A percentile compares a stretch with the other conserved stretches of the same genome.
phyloP scores from a whole-genome alignment of 2,113 vertebrate species.

The Lampris megalopsis region DNA sequence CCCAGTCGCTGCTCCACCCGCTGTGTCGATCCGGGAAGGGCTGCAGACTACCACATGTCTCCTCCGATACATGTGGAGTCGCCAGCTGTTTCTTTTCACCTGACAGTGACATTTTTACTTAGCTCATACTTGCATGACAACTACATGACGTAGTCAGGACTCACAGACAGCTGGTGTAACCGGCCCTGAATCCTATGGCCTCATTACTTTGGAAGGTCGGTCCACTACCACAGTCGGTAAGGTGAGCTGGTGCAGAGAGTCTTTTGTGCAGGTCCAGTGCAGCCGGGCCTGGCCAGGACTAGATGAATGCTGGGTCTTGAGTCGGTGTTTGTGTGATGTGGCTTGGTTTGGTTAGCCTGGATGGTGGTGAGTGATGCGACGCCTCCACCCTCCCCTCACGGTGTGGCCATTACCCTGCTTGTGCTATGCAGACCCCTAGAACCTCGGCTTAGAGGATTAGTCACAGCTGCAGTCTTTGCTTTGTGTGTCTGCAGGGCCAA shows the following conservation, averaged over 20 bases:
- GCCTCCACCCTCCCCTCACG: slow-evolving; percentile 50
- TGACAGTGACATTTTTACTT: too few species aligned
- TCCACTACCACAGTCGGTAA: slow-evolving; percentile 18
- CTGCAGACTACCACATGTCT: too few species aligned
- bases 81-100: too few species aligned
- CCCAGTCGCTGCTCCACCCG: too few species aligned
- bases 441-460: background rate
- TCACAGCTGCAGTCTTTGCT: slow-evolving; percentile 2
- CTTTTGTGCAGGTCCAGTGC: slow-evolving; percentile 25
- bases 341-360: slow-evolving; percentile 63
- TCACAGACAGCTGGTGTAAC: too few species aligned
- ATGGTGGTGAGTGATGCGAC: slow-evolving; percentile 53
- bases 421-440: slow-evolving; percentile 27
- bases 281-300: slow-evolving; percentile 39
- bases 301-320: slow-evolving; percentile 68
- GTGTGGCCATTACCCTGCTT: slow-evolving; percentile 62
- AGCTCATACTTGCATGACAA: too few species aligned
- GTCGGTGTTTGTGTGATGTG: slow-evolving; percentile 63
- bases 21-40: too few species aligned
- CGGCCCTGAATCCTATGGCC: background rate
- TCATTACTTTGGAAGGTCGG: background rate
- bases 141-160: too few species aligned
- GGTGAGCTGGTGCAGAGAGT: background rate
- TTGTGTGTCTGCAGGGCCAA: slow-evolving; percentile 85
- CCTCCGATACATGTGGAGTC: too few species aligned